Conservation (phyloP, 2,797 vertebrate species). For the Enteromius unitaeniatus region DNA sequence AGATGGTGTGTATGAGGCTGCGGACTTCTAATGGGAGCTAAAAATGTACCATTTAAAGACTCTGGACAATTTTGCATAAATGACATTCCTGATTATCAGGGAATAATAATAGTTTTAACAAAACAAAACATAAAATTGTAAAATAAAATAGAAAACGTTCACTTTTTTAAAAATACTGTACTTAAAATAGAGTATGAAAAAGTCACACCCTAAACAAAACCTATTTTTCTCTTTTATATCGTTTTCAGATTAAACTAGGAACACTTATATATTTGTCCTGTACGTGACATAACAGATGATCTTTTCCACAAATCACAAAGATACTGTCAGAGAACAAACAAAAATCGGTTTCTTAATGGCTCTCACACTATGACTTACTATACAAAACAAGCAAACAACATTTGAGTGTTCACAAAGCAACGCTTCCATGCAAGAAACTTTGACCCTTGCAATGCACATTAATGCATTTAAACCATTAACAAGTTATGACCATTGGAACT, state of each 20-base stretch:
- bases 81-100: slow-evolving; percentile 11
- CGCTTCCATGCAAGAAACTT: slow-evolving; percentile 30
- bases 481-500: background rate
- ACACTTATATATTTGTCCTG: slow-evolving; percentile 26
- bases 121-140: background rate
- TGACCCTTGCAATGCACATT: slow-evolving; percentile 23
- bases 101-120: background rate
- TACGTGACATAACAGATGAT: slow-evolving; percentile 29
- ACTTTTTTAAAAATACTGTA: slow-evolving; percentile 47
- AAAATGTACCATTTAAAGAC: background rate
- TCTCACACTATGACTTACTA: slow-evolving; percentile 4
- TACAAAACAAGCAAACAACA: slow-evolving; percentile 27
- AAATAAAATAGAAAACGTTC: slow-evolving; percentile 30
- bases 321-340: slow-evolving; percentile 23
- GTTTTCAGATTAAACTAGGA: slow-evolving; percentile 12
- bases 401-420: slow-evolving; percentile 28
- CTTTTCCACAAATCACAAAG: slow-evolving; percentile 27
- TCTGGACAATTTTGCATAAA: background rate
- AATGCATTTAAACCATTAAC: background rate
- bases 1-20: background rate
- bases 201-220: slow-evolving; percentile 17
- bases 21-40: background rate
- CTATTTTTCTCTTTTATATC: background rate
- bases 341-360: background rate
- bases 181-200: slow-evolving; percentile 21